Conservation (phyloP, 2,113 vertebrate genomes). For the Protobothrops mucrosquamatus region DNA sequence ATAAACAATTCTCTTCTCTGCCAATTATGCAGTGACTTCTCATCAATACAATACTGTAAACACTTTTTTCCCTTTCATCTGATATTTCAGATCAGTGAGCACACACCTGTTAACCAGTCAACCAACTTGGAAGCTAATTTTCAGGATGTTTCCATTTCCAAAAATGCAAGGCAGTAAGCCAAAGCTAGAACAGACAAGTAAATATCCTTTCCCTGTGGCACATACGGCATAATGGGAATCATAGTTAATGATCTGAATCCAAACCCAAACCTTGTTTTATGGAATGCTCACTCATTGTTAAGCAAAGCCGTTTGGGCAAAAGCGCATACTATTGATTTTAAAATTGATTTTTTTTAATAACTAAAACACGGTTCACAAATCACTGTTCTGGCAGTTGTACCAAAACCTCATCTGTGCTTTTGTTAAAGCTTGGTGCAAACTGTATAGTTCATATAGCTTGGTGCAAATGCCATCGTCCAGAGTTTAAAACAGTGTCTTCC, state of each 20-base stretch:
- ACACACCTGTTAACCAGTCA: conserved; percentile 23
- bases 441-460: conserved; percentile 13
- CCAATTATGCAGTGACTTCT: not conserved
- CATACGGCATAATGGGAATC: conserved; percentile 62
- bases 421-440: conserved; percentile 17
- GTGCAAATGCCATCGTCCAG: conserved; percentile 15
- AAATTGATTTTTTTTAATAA: conserved; percentile 63
- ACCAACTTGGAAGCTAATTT: conserved; percentile 21
- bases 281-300: conserved; percentile 71
- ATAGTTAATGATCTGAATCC: conserved; percentile 71
- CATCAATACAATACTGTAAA: conserved; percentile 15
- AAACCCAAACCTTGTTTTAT: conserved; percentile 66
- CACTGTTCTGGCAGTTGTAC: conserved; percentile 54
- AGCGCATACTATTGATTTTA: conserved; percentile 68
- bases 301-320: conserved; percentile 67
- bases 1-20: not conserved
- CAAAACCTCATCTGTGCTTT: conserved; percentile 36
- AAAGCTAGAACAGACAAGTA: conserved; percentile 64
- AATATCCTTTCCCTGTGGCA: conserved; percentile 59
- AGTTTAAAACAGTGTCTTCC: not conserved
- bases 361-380: conserved; percentile 61
- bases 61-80: conserved; percentile 9
- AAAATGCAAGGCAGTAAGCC: conserved; percentile 59
- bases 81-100: conserved; percentile 23
- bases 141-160: conserved; percentile 28